phyloP scores from a whole-genome alignment of 2,888 invertebrate species.

The Andrena dorsata region DNA sequence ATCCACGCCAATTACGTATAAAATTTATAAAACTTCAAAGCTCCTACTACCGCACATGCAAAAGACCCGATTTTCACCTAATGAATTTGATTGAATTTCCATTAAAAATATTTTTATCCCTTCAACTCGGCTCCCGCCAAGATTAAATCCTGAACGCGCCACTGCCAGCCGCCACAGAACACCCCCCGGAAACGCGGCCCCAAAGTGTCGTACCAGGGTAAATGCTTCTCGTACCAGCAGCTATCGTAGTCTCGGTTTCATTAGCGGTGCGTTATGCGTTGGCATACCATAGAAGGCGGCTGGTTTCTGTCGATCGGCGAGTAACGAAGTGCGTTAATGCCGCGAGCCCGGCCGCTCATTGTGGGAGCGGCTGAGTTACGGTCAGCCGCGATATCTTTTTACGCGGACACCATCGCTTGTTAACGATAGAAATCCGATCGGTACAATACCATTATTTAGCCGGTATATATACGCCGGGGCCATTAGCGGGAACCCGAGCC shows the following conservation, averaged over 20 bases:
- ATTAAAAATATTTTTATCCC: too few species aligned
- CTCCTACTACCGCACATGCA: too few species aligned
- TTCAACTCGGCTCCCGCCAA: too few species aligned
- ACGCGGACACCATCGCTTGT: slow-evolving; percentile 78
- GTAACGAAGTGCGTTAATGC: slow-evolving; percentile 81
- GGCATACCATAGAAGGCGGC: slow-evolving; percentile 69
- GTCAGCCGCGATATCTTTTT: slow-evolving; percentile 74
- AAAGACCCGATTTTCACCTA: too few species aligned
- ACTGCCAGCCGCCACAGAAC: not conserved
- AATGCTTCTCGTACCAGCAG: slow-evolving; percentile 5
- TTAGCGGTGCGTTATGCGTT: slow-evolving; percentile 67
- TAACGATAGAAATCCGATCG: slow-evolving; percentile 84
- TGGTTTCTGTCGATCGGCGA: slow-evolving; percentile 69
- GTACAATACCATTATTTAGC: slow-evolving; percentile 84
- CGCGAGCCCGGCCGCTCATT: slow-evolving; percentile 72
- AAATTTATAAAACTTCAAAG: too few species aligned
- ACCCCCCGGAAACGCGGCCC: not conserved
- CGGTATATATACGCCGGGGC: slow-evolving; percentile 65
- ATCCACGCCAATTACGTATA: too few species aligned
- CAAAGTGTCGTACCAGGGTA: not conserved
- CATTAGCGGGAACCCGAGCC: slow-evolving; percentile 72
- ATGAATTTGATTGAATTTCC: too few species aligned
- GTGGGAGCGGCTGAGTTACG: slow-evolving; percentile 81
- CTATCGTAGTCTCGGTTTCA: slow-evolving; percentile 42
- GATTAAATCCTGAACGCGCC: not conserved